A percentile compares a stretch with the other conserved stretches of the same genome.
Evolutionary conservation across 2,113 vertebrate genomes (phyloP).

Genomic region (Muscicapa adusta): DNA sequence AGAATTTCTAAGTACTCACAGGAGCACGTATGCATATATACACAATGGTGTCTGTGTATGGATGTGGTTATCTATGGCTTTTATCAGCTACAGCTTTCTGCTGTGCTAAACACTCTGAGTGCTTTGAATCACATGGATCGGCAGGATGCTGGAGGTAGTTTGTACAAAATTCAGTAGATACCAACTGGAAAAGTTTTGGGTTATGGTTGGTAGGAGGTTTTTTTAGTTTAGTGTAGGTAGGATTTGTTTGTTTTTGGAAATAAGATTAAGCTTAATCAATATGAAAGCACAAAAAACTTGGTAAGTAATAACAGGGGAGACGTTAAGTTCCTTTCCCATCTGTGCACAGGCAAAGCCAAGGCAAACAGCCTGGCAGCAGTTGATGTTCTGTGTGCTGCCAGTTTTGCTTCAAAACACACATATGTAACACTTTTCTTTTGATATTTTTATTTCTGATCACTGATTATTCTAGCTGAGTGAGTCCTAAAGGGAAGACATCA

Average conservation of each 20-base stretch:
- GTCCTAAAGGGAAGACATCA: not conserved
- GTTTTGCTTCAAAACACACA: slow-evolving; percentile 41
- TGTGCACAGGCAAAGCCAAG: slow-evolving; percentile 52
- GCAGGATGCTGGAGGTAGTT: not conserved
- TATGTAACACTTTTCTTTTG: slow-evolving; percentile 1
- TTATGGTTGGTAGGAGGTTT: not conserved
- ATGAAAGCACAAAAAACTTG: slow-evolving; percentile 23
- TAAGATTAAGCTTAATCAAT: slow-evolving; percentile 32
- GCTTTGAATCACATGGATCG: not conserved
- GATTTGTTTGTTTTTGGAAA: slow-evolving; percentile 38
- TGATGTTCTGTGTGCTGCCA: slow-evolving; percentile 19
- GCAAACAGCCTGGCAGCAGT: slow-evolving; percentile 49
- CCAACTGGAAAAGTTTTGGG: not conserved
- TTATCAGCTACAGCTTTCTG: not conserved
- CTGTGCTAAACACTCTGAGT: not conserved
- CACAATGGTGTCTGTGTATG: not conserved
- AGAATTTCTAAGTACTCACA: not conserved
- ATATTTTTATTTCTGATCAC: slow-evolving; percentile 31
- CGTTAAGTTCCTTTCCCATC: slow-evolving; percentile 41
- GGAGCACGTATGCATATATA: not conserved
- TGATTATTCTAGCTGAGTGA: not conserved
- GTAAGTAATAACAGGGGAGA: slow-evolving; percentile 33
- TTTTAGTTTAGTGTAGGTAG: not conserved
- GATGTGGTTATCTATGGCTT: not conserved
- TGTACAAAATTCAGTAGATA: not conserved